These are phyloP conservation scores for Drosophila longiperda DNA, from an alignment of 2,888 invertebrate species.

Conservation along the genomic window DNA sequence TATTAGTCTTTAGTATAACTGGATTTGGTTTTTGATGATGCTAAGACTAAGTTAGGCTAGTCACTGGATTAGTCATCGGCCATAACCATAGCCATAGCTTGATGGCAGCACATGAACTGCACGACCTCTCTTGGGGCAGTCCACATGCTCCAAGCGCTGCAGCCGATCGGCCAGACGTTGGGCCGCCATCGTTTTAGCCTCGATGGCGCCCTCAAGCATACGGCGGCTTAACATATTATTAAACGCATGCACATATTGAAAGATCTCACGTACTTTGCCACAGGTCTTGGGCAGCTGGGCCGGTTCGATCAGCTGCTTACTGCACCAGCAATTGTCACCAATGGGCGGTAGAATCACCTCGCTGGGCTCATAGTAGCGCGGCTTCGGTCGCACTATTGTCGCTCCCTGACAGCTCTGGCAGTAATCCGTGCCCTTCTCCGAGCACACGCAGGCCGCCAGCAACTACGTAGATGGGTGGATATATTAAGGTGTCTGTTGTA, in stretches of 20 bases:
- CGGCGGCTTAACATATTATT: slow-evolving; percentile 78
- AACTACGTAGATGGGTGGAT: slow-evolving; percentile 47
- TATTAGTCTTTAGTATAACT: slow-evolving; percentile 10
- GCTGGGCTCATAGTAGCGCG: slow-evolving; percentile 61
- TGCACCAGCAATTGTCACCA: slow-evolving; percentile 84
- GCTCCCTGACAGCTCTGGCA: slow-evolving; percentile 72
- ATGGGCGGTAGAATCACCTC: slow-evolving; percentile 76
- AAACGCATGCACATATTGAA: slow-evolving; percentile 75
- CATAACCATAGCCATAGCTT: slow-evolving; percentile 27
- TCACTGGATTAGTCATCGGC: slow-evolving; percentile 44
- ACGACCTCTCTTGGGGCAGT: slow-evolving; percentile 62
- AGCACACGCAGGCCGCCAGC: slow-evolving; percentile 80
- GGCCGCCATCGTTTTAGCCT: slow-evolving; percentile 68
- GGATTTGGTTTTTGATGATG: not conserved
- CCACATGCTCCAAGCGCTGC: slow-evolving; percentile 64
- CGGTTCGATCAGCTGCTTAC: slow-evolving; percentile 83
- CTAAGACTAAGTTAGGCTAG: slow-evolving; percentile 12
- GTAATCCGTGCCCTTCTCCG: slow-evolving; percentile 77
- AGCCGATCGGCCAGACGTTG: slow-evolving; percentile 73
- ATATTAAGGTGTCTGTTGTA: not conserved
- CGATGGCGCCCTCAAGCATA: slow-evolving; percentile 72
- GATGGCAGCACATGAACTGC: slow-evolving; percentile 27
- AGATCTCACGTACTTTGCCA: slow-evolving; percentile 81
- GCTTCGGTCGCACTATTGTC: slow-evolving; percentile 66
- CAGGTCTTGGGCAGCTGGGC: slow-evolving; percentile 80